Evolutionary conservation across 1,140 invertebrate species (phyloP), one percentile per base, ranked within the genome.

Genomic region (Bursaphelenchus mucronatus): DNA sequence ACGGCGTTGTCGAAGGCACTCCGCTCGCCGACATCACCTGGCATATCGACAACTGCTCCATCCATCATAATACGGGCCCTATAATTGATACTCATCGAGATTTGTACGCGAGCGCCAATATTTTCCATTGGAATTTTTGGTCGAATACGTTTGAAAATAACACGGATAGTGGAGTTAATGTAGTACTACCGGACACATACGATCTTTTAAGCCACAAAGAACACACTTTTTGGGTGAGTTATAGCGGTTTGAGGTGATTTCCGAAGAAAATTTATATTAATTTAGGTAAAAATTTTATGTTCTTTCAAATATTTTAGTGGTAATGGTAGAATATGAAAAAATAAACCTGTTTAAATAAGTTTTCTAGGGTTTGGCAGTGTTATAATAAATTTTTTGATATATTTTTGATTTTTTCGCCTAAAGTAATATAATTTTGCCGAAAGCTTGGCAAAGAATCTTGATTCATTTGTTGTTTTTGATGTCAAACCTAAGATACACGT

Each of bases 171-270:
- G 92, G 92, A 15, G 88, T 96, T 66, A 87, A 91, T 76, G 84
- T 96, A 1, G 85, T 86, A 0, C 81, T 96, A 11, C 92, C 93
- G 0, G 94, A 94, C 76, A 90, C 94, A 9, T 94, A 91, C 90
- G 88, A 94, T 71, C 93, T 94, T 73, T 90, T 93, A 76, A 90
- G 93, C 81, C 94, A 94, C 78, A 91, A 90, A 70, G 93, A 91
- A 0, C 92, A 96, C 82, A 88, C 89, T 0, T 85, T 95, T 21
- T 89, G 87, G 73, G 87, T 94, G 70, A 86, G 87, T 56, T 55
- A 8, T 46, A n/a, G 39, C 7, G 43, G 9, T 63, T 15, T 17
- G 53, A 30, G 91, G 30, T 3, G n/a, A 4, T 55, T n/a, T n/a
- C 6, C 6, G 10, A 59, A 57, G 59, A 13, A 15, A 17, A 63